These are phyloP conservation scores for Macaria notata DNA, from an alignment of 2,888 invertebrate species.

Conservation along the genomic window DNA sequence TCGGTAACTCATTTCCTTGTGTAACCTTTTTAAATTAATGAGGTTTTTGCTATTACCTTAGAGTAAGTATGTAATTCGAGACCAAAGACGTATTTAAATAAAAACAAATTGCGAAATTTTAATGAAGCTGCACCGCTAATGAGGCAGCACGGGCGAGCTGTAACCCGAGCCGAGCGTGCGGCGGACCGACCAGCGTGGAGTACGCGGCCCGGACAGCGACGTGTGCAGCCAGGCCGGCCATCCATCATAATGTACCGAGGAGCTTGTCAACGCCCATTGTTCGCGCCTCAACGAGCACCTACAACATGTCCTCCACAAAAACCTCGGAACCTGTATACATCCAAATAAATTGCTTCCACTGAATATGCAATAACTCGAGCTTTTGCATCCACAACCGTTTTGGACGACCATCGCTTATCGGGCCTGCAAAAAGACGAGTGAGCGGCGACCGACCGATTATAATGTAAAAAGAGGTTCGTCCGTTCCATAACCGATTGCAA, in stretches of 20 bases:
- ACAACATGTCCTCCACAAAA: constrained; percentile 5
- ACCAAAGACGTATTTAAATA: constrained; percentile 36
- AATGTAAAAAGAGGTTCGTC: constrained; percentile 78
- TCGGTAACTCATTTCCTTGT: no score
- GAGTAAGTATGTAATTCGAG: constrained; percentile 22
- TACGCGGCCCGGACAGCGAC: constrained; percentile 27
- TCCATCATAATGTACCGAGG: constrained; percentile 34
- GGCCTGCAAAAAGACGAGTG: constrained; percentile 64
- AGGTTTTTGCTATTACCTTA: no score
- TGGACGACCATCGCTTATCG: constrained; percentile 57
- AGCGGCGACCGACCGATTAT: constrained; percentile 73
- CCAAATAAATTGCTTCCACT: constrained; percentile 30
- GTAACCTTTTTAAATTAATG: no score
- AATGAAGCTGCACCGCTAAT: constrained; percentile 62
- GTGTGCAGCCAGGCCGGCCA: constrained; percentile 26
- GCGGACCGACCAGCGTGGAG: constrained; percentile 6
- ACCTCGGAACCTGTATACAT: constrained; percentile 13
- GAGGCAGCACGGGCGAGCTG: constrained; percentile 63
- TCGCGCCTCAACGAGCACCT: constrained; percentile 19
- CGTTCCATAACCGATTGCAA: constrained; percentile 82
- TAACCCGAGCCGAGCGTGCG: constrained; percentile 53
- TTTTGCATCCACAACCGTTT: constrained; percentile 58
- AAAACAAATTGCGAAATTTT: constrained; percentile 35
- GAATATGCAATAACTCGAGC: constrained; percentile 41
- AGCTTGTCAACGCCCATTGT: constrained; percentile 35